Evolutionary conservation across 2,113 vertebrate genomes (phyloP).

Genomic region (Anarrhichthys ocellatus): DNA sequence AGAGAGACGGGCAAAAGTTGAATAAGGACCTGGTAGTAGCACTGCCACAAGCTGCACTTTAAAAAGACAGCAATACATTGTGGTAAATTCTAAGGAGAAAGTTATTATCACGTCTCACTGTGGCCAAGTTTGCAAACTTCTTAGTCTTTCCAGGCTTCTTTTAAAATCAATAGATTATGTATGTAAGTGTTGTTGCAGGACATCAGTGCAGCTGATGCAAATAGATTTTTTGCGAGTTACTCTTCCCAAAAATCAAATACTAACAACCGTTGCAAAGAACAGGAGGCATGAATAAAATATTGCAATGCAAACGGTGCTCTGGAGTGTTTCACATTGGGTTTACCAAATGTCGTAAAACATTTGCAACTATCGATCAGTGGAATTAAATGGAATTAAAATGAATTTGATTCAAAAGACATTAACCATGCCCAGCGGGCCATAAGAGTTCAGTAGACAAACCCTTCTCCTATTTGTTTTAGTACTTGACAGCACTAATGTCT

Average conservation of each 20-base stretch:
- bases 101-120: background rate
- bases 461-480: background rate
- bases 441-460: background rate
- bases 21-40: conserved; percentile 19
- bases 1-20: conserved; percentile 47
- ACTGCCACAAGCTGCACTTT: conserved; percentile 1
- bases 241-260: too few relatives aligned
- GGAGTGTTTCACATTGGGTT: background rate
- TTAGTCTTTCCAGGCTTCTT: background rate
- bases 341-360: background rate
- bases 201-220: background rate
- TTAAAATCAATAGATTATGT: background rate
- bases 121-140: background rate
- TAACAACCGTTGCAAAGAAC: background rate
- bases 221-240: too few relatives aligned
- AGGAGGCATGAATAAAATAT: background rate
- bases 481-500: background rate
- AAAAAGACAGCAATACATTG: background rate
- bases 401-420: background rate
- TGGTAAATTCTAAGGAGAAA: background rate
- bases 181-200: background rate
- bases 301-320: too few relatives aligned
- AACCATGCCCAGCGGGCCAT: background rate
- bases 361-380: background rate
- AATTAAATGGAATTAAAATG: background rate